phyloP scores from a whole-genome alignment of 2,113 vertebrate species.

The Coptodon rendalli region DNA sequence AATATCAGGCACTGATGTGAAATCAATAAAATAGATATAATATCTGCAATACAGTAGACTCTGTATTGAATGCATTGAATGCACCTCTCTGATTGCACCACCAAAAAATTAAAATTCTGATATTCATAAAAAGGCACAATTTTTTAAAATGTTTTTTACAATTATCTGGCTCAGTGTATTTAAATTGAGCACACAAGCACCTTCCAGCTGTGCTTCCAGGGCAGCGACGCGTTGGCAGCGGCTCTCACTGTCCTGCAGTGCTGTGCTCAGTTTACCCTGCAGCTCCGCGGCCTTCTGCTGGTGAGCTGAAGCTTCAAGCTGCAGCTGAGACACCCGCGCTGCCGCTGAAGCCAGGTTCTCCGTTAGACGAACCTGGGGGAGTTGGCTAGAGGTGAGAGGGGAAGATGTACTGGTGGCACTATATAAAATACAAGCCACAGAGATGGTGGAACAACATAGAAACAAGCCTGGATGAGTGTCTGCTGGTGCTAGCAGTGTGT shows the following conservation, averaged over 20 bases:
- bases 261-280: constrained; percentile 74
- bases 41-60: fast-evolving
- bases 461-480: constrained; percentile 1
- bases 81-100: background rate
- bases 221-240: constrained; percentile 56
- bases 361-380: constrained; percentile 79
- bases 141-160: background rate
- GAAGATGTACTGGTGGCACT: background rate
- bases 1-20: background rate
- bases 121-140: background rate
- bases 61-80: background rate
- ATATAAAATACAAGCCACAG: background rate
- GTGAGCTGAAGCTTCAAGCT: constrained; percentile 81
- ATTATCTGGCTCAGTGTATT: background rate
- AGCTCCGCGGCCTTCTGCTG: constrained; percentile 83
- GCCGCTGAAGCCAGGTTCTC: constrained; percentile 83
- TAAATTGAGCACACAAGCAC: constrained; percentile 36
- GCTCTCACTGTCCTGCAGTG: constrained; percentile 73
- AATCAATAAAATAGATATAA: background rate
- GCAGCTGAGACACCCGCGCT: constrained; percentile 81
- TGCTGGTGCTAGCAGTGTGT: constrained; percentile 5
- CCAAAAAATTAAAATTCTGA: background rate
- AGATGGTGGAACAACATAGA: background rate
- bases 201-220: constrained; percentile 78
- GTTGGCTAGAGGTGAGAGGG: background rate